These are phyloP conservation scores for Asteroscopus sphinx DNA, from an alignment of 2,888 invertebrate genomes.

Conservation along the genomic window DNA sequence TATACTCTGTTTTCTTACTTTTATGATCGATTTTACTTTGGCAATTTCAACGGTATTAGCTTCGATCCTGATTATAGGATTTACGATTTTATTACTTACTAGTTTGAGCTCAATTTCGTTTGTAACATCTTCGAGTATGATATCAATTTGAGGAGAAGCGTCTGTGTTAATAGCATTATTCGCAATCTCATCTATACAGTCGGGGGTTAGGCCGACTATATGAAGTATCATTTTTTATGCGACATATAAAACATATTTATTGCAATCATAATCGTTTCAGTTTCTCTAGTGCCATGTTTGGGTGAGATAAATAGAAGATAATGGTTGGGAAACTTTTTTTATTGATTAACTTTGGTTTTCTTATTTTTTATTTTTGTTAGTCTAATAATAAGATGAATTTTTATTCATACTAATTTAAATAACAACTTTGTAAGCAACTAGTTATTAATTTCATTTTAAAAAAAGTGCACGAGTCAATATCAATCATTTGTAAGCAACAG, in stretches of 20 bases:
- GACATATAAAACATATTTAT: constrained; percentile 90
- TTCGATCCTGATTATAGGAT: constrained; percentile 47
- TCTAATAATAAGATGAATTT: constrained; percentile 42
- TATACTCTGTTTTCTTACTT: constrained; percentile 54
- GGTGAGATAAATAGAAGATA: constrained; percentile 81
- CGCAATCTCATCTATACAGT: constrained; percentile 90
- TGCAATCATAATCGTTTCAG: constrained; percentile 87
- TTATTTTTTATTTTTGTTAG: constrained; percentile 52
- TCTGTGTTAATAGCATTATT: constrained; percentile 90
- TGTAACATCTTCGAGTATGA: constrained; percentile 70
- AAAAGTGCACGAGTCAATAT: constrained; percentile 1
- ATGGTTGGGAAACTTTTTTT: constrained; percentile 68
- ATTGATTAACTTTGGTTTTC: constrained; percentile 62
- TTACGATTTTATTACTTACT: constrained; percentile 59
- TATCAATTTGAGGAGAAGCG: constrained; percentile 90
- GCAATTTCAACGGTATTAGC: constrained; percentile 62
- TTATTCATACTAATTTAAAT: constrained; percentile 14
- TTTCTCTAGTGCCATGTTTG: constrained; percentile 83
- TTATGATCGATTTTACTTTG: constrained; percentile 64
- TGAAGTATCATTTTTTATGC: constrained; percentile 88
- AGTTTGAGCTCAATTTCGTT: constrained; percentile 66
- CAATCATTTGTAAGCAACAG: constrained; percentile 14
- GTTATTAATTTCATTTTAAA: no score
- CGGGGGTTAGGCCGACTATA: constrained; percentile 86
- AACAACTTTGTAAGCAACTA: neutral